A percentile compares a stretch with the other conserved stretches of the same genome.
Conservation (phyloP, 2,113 vertebrate genomes). For the Pterocles burchelli region DNA sequence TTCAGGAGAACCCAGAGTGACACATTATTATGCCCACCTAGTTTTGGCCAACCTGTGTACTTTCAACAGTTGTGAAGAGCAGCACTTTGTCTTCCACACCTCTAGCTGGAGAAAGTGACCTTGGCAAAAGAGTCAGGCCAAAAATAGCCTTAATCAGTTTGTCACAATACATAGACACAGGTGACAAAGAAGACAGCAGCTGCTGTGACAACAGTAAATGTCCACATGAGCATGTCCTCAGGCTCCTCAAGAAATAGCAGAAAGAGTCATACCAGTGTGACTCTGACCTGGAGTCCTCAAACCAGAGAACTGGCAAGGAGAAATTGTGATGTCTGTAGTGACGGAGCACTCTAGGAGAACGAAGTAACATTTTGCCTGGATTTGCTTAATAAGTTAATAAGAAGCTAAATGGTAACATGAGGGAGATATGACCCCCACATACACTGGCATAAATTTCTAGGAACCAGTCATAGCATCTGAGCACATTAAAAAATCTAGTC, state of each 20-base stretch:
- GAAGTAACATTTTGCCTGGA: not conserved
- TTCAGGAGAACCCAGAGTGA: not conserved
- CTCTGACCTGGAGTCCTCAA: not conserved
- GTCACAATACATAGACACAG: no score
- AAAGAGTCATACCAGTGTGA: not conserved
- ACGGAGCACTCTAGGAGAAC: not conserved
- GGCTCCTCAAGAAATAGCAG: not conserved
- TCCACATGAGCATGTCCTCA: accelerated
- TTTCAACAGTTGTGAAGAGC: not conserved
- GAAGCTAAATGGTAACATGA: not conserved
- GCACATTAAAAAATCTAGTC: not conserved
- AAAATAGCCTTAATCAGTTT: not conserved
- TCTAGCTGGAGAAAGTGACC: not conserved
- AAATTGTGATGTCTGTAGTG: not conserved
- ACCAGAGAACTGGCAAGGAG: not conserved
- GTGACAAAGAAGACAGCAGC: not conserved
- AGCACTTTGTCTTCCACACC: not conserved
- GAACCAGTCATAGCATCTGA: not conserved
- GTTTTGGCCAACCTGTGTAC: not conserved
- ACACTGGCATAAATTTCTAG: not conserved
- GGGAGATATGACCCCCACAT: not conserved
- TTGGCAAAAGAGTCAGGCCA: not conserved
- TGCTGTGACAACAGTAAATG: not conserved
- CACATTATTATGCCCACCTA: not conserved
- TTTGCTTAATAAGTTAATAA: not conserved